These are phyloP conservation scores for Trachythela sp. DNA, from an alignment of 64 coral and sea anemone species.

Conservation along the genomic window DNA sequence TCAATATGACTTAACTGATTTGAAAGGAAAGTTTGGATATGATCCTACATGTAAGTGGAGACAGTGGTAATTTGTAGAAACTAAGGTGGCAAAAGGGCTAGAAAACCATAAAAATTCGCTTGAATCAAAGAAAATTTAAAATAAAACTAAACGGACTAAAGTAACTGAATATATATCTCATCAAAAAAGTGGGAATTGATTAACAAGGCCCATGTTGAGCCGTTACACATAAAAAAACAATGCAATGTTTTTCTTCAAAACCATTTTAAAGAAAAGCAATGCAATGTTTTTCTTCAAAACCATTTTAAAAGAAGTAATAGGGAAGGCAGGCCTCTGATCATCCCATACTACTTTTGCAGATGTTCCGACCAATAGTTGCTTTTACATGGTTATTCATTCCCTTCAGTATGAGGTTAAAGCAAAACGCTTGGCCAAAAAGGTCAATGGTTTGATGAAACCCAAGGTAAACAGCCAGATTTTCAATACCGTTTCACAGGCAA, in stretches of 20 bases:
- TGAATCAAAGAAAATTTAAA: constrained; percentile 30
- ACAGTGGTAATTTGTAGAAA: constrained; percentile 51
- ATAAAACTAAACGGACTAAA: constrained; percentile 40
- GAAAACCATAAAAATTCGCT: constrained; percentile 36
- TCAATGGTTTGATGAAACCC: constrained; percentile 37
- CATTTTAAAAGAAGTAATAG: constrained; percentile 24
- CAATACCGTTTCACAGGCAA: constrained; percentile 45
- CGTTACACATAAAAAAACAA: constrained; percentile 51
- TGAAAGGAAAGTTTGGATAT: constrained; percentile 66
- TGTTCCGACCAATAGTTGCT: not conserved
- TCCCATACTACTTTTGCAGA: constrained; percentile 18
- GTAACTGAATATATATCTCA: constrained; percentile 43
- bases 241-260: not conserved
- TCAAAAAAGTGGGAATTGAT: constrained; percentile 41
- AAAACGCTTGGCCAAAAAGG: constrained; percentile 25
- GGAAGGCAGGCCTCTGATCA: not conserved
- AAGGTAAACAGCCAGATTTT: not conserved
- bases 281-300: not conserved
- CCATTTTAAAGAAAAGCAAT: constrained; percentile 31
- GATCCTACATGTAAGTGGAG: constrained; percentile 47
- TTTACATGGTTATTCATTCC: not conserved
- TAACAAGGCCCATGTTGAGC: constrained; percentile 55
- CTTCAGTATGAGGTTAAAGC: constrained; percentile 5
- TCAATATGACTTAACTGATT: not conserved
- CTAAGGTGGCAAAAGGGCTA: constrained; percentile 47